Evolutionary conservation across 2,888 invertebrate genomes (phyloP).

Genomic region (Drosophila formosana): DNA sequence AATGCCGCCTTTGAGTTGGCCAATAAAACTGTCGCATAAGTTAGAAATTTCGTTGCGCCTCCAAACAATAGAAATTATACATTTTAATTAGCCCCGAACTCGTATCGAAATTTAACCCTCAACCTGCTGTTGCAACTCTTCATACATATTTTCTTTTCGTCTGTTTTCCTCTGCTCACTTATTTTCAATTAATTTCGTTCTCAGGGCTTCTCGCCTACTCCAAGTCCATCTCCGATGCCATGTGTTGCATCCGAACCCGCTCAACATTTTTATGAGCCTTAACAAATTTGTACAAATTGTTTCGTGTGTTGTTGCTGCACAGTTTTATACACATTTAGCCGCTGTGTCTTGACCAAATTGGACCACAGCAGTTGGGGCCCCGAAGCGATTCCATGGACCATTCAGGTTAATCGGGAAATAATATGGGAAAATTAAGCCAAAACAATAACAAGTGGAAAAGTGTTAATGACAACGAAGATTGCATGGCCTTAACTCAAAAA

Average conservation of each 20-base stretch:
- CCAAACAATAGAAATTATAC: conserved; percentile 61
- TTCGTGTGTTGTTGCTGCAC: conserved; percentile 24
- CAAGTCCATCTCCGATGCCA: conserved; percentile 41
- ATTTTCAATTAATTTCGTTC: conserved; percentile 67
- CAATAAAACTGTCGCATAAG: conserved; percentile 80
- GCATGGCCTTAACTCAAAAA: background rate
- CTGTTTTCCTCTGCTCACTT: conserved; percentile 34
- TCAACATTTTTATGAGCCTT: conserved; percentile 74
- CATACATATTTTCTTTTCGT: conserved; percentile 1
- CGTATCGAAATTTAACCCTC: conserved; percentile 45
- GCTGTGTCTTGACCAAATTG: conserved; percentile 60
- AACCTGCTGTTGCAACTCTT: conserved; percentile 58
- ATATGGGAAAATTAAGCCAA: conserved; percentile 33
- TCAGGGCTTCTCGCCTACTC: conserved; percentile 43
- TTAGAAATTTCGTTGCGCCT: conserved; percentile 68
- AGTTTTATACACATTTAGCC: conserved; percentile 5
- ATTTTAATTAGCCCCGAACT: conserved; percentile 60
- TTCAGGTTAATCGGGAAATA: conserved; percentile 23
- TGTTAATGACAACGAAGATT: conserved; percentile 24
- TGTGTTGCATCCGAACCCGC: conserved; percentile 59
- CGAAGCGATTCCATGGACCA: conserved; percentile 1
- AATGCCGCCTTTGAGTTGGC: conserved; percentile 49
- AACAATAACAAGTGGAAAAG: conserved; percentile 37
- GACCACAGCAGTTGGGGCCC: conserved; percentile 43
- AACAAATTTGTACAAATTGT: conserved; percentile 78